Evolutionary conservation across 2,113 vertebrate species (phyloP).

Genomic region (Perognathus longimembris): DNA sequence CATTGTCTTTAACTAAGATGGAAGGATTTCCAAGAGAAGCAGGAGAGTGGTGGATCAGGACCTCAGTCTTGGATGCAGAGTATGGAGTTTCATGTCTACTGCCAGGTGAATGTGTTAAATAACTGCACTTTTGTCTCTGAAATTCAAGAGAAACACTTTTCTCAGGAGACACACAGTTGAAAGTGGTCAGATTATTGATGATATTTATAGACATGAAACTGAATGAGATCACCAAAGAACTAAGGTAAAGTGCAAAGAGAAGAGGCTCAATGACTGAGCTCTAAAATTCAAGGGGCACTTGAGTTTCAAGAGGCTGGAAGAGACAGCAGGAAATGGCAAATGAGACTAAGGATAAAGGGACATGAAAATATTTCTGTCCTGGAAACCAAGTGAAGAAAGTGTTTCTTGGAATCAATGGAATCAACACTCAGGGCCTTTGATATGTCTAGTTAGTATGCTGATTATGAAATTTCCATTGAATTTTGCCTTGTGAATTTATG

Average conservation of each 20-base stretch:
- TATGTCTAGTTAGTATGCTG: neutral
- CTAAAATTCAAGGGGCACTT: neutral
- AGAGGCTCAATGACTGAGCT: neutral
- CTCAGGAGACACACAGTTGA: neutral
- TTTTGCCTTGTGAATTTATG: neutral
- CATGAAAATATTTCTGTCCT: neutral
- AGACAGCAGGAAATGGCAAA: neutral
- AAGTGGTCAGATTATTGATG: neutral
- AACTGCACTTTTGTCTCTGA: neutral
- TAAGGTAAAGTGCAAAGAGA: slow-evolving; percentile 2
- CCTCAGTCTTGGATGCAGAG: neutral
- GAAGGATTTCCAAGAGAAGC: neutral
- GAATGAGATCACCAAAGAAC: neutral
- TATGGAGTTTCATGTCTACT: neutral
- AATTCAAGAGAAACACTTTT: neutral
- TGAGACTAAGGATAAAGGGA: neutral
- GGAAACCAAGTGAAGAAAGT: neutral
- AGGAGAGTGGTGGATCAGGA: neutral
- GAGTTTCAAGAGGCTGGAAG: neutral
- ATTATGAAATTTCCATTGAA: neutral
- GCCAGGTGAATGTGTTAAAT: neutral
- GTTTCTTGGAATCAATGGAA: neutral
- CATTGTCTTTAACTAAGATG: neutral
- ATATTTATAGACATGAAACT: neutral
- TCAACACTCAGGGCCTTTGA: neutral